A percentile compares a stretch with the other conserved stretches of the same genome.
phyloP scores from a whole-genome alignment of 2,797 vertebrate species.

The Malacoctenus gilli region DNA sequence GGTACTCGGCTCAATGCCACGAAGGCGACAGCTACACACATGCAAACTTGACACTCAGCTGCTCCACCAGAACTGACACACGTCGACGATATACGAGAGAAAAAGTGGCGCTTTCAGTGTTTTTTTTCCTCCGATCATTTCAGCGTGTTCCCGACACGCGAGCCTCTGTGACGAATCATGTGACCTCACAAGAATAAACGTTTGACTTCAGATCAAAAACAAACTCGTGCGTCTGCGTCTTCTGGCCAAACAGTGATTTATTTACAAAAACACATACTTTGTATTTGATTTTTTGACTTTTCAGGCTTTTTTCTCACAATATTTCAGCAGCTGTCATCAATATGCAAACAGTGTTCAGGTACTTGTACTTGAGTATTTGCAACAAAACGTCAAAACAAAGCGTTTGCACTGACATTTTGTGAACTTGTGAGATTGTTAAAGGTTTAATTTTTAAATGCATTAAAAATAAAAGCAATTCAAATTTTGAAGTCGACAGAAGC shows the following conservation, averaged over 20 bases:
- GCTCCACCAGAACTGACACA: slow-evolving; percentile 16
- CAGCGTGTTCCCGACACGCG: slow-evolving; percentile 16
- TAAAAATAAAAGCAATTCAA: too few species aligned
- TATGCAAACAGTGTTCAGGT: too few species aligned
- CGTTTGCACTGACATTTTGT: too few species aligned
- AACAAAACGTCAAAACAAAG: background rate
- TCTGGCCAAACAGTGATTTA: slow-evolving; percentile 15
- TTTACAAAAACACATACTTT: slow-evolving; percentile 21
- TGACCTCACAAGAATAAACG: slow-evolving; percentile 58
- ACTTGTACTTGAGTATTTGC: background rate
- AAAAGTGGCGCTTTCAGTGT: background rate
- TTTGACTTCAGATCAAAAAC: slow-evolving; percentile 36
- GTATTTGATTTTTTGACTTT: background rate
- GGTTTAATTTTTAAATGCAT: too few species aligned
- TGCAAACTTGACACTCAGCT: background rate
- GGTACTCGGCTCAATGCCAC: background rate
- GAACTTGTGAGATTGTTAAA: too few species aligned
- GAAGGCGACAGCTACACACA: too few species aligned
- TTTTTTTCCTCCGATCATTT: background rate
- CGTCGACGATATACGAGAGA: background rate
- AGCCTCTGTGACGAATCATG: slow-evolving; percentile 3
- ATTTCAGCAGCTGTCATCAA: background rate
- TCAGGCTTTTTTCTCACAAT: too few species aligned
- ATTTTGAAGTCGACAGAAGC: too few species aligned
- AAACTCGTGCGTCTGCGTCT: background rate